Conservation (phyloP, 2,888 invertebrate genomes). For the Pollenia amentaria region DNA sequence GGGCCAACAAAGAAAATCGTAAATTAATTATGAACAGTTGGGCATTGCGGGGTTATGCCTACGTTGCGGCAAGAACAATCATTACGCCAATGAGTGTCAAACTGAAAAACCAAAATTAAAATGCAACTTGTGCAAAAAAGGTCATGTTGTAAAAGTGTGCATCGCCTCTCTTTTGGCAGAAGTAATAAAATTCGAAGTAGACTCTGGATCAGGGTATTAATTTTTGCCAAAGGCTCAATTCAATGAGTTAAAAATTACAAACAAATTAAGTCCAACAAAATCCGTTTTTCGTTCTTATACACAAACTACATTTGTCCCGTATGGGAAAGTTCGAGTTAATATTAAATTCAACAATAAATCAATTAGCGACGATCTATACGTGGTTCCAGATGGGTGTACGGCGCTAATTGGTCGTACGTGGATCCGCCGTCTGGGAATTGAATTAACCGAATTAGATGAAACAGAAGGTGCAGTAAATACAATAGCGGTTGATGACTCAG, state of each 20-base stretch:
- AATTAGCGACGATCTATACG: conserved; percentile 46
- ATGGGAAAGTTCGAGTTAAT: conserved; percentile 58
- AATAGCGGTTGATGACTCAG: neutral
- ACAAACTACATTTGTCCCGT: conserved; percentile 42
- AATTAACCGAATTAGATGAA: conserved; percentile 42
- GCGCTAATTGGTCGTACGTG: conserved; percentile 45
- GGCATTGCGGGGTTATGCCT: conserved; percentile 27
- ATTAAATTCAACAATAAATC: conserved; percentile 25
- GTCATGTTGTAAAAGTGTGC: conserved; percentile 38
- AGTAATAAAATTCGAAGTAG: no score
- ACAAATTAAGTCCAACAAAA: no score
- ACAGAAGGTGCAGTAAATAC: conserved; percentile 40
- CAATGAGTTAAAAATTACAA: conserved; percentile 24
- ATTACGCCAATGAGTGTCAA: conserved; percentile 23
- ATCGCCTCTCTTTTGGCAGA: conserved; percentile 11
- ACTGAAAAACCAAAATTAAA: conserved; percentile 15
- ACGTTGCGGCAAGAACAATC: conserved; percentile 37
- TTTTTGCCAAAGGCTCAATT: conserved; percentile 16
- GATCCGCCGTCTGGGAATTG: neutral
- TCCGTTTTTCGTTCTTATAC: conserved; percentile 46
- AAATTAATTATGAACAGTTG: conserved; percentile 25
- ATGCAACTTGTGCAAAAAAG: conserved; percentile 29
- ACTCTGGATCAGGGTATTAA: no score
- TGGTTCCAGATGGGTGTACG: conserved; percentile 55
- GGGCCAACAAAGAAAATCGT: no score